These are phyloP conservation scores for Drosophila setosimentum DNA, from an alignment of 2,888 invertebrate species.

Conservation along the genomic window DNA sequence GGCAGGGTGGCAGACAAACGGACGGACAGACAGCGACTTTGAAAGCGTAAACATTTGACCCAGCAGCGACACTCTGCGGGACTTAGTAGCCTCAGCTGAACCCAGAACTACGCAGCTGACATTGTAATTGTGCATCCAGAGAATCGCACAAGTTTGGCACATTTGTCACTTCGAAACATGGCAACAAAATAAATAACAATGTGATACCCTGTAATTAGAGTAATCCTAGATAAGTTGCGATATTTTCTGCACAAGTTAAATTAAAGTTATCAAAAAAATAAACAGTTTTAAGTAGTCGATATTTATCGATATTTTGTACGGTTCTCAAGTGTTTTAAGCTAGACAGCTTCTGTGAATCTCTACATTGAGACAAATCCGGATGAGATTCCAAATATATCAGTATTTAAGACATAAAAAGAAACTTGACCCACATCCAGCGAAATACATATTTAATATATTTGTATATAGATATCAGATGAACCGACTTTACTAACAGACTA, in stretches of 20 bases:
- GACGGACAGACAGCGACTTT: conserved; percentile 43
- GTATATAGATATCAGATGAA: background rate
- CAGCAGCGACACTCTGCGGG: conserved; percentile 15
- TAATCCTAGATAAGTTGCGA: background rate
- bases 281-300: background rate
- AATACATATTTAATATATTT: background rate
- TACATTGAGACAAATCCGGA: background rate
- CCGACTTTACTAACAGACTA: background rate
- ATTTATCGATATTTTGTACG: background rate
- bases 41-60: conserved; percentile 45
- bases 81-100: background rate
- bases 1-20: background rate
- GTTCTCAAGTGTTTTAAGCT: background rate
- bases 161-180: conserved; percentile 62
- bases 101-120: conserved; percentile 3
- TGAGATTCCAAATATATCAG: background rate
- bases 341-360: background rate
- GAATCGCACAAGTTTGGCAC: conserved; percentile 63
- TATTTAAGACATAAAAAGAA: background rate
- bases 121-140: conserved; percentile 49
- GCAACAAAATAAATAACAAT: conserved; percentile 9
- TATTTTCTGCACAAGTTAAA: background rate
- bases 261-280: background rate
- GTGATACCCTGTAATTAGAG: background rate
- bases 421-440: background rate